These are phyloP conservation scores for Gila orcuttii DNA, from an alignment of 2,113 vertebrate genomes.

Conservation along the genomic window DNA sequence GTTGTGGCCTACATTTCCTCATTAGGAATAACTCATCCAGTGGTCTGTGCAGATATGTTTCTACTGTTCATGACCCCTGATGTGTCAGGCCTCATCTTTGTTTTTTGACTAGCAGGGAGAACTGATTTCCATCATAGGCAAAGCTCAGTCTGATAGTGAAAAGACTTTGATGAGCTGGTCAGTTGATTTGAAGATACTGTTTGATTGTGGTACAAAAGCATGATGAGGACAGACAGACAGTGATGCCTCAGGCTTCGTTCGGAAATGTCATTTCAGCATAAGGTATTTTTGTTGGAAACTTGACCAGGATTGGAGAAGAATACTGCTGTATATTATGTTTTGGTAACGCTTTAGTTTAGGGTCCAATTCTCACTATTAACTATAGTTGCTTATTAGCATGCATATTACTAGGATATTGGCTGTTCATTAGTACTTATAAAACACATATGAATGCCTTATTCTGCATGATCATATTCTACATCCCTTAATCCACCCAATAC, in stretches of 20 bases:
- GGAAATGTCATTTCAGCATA: not conserved
- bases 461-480: too few species aligned
- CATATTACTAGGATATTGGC: too few species aligned
- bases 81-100: not conserved
- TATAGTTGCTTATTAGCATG: too few species aligned
- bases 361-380: too few species aligned
- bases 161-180: not conserved
- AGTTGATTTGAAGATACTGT: not conserved
- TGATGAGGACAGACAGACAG: not conserved
- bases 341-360: too few species aligned
- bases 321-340: too few species aligned
- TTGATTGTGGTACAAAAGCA: conserved; percentile 2
- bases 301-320: not conserved
- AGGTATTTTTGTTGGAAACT: not conserved
- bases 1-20: conserved; percentile 1
- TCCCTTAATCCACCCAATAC: too few species aligned
- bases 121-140: not conserved
- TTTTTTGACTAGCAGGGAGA: not conserved
- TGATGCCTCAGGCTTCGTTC: not conserved
- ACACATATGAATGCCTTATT: too few species aligned
- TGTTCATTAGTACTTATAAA: too few species aligned
- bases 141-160: not conserved
- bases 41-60: not conserved
- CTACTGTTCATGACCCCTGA: not conserved
- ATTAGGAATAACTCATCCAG: not conserved